phyloP scores from a whole-genome alignment of 2,888 invertebrate genomes.

The Aricia artaxerxes region DNA sequence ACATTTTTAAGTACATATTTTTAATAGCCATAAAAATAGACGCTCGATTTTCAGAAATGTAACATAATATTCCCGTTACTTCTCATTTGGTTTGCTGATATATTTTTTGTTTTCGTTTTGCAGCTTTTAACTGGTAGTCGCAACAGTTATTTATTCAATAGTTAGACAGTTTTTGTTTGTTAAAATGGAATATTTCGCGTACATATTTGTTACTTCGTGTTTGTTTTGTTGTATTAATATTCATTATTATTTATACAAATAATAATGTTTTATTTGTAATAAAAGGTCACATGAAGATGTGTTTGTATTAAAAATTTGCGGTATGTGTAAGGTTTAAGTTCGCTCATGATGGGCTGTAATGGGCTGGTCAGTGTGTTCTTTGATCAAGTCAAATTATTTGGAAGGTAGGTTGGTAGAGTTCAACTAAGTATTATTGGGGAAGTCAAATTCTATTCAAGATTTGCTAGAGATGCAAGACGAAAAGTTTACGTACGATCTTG shows the following conservation, averaged over 20 bases:
- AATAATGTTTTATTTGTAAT: not conserved
- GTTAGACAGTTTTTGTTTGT: not conserved
- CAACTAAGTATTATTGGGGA: not conserved
- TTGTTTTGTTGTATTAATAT: not conserved
- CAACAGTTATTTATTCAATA: slow-evolving; percentile 5
- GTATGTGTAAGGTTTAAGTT: not conserved
- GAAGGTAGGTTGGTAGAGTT: not conserved
- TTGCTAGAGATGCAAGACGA: not conserved
- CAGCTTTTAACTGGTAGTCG: not conserved
- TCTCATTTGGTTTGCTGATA: slow-evolving; percentile 6
- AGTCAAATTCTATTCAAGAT: not conserved
- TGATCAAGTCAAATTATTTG: not conserved
- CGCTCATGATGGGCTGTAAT: not conserved
- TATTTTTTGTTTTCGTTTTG: not conserved
- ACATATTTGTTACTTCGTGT: not conserved
- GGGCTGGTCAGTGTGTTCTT: not conserved
- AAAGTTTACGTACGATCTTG: not conserved
- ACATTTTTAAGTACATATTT: not conserved
- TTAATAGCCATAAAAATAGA: not conserved
- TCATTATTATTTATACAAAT: not conserved
- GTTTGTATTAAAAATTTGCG: not conserved
- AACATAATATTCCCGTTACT: not conserved
- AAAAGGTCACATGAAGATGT: not conserved
- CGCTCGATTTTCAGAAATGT: not conserved
- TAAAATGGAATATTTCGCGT: not conserved